These are phyloP conservation scores for Emydocephalus ijimae DNA, from an alignment of 2,113 vertebrate genomes.

Conservation along the genomic window DNA sequence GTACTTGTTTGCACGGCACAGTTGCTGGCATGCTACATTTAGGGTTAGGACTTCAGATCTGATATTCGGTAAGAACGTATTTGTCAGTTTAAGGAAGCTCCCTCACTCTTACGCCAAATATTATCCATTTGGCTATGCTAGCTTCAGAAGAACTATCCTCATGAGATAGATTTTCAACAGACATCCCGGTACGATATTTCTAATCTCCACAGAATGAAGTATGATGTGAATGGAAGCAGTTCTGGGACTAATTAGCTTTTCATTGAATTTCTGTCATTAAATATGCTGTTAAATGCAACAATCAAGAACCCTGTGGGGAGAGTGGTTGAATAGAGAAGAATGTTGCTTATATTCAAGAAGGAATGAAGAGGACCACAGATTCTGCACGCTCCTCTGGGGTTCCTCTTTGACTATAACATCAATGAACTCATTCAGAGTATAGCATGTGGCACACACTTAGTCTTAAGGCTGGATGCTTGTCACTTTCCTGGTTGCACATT, in stretches of 20 bases:
- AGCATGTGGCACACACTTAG: background rate
- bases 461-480: conserved; percentile 31
- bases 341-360: conserved; percentile 12
- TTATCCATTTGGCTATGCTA: background rate
- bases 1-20: no score
- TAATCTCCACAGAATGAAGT: conserved; percentile 17
- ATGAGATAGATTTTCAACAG: fast-evolving
- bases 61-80: background rate
- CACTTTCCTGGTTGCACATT: conserved; percentile 50
- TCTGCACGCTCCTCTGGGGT: background rate
- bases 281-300: conserved; percentile 20
- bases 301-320: background rate
- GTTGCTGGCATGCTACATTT: background rate
- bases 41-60: background rate
- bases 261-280: conserved; percentile 22
- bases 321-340: background rate
- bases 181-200: background rate
- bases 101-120: background rate
- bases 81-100: background rate
- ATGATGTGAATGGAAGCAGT: conserved; percentile 7
- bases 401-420: conserved; percentile 19
- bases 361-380: background rate
- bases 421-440: conserved; percentile 16
- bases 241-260: conserved; percentile 38
- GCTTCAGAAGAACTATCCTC: background rate